A percentile compares a stretch with the other conserved stretches of the same genome.
These are phyloP conservation scores for Meloidogyne floridensis DNA, from an alignment of 1,140 invertebrate genomes.

Conservation along the genomic window DNA sequence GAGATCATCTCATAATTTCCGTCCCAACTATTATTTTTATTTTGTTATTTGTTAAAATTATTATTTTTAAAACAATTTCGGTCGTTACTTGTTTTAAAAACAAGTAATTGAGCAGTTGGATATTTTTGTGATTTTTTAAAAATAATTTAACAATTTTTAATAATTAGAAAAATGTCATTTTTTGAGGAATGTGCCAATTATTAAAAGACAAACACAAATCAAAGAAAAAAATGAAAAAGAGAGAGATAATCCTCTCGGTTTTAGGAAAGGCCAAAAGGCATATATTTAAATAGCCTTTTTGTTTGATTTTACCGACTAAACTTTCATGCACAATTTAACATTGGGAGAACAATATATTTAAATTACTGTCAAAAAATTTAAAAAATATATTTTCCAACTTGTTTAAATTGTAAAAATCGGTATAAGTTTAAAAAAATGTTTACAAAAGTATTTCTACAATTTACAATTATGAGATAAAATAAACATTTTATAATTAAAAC, in stretches of 20 bases:
- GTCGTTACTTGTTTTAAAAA: not conserved
- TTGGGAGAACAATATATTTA: not conserved
- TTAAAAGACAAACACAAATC: not conserved
- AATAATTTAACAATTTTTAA: not conserved
- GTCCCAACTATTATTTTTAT: not conserved
- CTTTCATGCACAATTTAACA: conserved; percentile 1
- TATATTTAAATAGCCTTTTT: not conserved
- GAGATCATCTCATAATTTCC: not conserved
- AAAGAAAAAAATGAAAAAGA: not conserved
- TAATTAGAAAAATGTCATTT: not conserved
- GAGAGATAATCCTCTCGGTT: not conserved
- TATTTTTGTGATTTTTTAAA: not conserved
- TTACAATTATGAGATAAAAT: no score
- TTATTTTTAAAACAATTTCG: not conserved
- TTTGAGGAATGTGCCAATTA: not conserved
- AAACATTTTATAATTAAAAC: no score
- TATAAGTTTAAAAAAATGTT: no score
- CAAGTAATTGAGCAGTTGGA: not conserved
- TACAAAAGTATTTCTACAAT: no score
- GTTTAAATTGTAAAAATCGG: no score
- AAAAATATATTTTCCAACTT: no score
- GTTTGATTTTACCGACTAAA: conserved; percentile 2
- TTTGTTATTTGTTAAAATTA: conserved; percentile 1
- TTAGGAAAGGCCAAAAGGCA: not conserved
- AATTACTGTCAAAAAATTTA: not conserved